phyloP scores from a whole-genome alignment of 2,113 vertebrate species.

The Pteropus alecto region DNA sequence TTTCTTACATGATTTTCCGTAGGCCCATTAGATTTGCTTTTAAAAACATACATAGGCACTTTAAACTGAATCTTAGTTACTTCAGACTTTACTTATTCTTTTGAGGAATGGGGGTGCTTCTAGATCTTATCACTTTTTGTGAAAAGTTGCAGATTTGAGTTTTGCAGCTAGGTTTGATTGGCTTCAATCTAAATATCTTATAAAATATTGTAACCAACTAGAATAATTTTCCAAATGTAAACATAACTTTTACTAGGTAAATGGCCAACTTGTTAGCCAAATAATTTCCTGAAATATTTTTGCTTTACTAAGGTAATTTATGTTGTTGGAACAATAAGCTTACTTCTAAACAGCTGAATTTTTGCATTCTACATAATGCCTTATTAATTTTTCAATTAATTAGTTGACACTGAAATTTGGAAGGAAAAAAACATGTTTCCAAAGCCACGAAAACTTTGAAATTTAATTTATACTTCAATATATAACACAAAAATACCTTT shows the following conservation, averaged over 20 bases:
- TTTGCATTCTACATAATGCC: neutral
- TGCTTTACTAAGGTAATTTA: neutral
- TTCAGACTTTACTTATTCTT: neutral
- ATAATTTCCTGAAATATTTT: neutral
- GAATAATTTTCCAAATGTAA: neutral
- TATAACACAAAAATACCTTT: constrained; percentile 71
- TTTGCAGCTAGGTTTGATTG: neutral
- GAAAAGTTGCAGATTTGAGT: neutral
- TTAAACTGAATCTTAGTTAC: constrained; percentile 12
- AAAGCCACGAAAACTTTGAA: neutral
- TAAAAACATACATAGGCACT: neutral
- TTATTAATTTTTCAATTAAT: neutral
- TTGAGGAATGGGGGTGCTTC: neutral
- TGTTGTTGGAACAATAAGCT: neutral
- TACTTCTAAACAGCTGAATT: neutral
- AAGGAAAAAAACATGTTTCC: neutral
- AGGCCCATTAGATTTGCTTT: neutral
- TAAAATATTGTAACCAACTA: neutral
- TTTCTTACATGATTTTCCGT: neutral
- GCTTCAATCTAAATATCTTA: neutral
- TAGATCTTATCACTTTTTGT: neutral
- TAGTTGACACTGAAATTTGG: neutral
- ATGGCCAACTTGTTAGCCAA: neutral
- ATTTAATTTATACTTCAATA: neutral
- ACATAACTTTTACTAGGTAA: neutral